Conservation (phyloP, 1,140 invertebrate species). For the Gryllus bimaculatus region DNA sequence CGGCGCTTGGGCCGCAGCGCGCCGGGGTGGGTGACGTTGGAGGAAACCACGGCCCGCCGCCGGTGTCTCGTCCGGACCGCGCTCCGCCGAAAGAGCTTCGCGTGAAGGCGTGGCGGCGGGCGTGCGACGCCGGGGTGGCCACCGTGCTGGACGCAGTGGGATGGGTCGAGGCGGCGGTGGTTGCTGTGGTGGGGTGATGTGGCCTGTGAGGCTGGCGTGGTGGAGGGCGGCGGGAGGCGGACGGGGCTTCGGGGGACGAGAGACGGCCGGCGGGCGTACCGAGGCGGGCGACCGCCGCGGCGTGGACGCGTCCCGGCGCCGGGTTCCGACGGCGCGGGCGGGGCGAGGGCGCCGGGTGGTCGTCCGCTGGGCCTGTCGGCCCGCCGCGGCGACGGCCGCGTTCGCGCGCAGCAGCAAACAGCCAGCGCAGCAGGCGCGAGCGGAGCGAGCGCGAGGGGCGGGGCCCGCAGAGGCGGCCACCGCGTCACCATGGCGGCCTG, state of each 20-base stretch:
- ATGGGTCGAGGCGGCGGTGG: no score
- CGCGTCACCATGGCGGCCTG: no score
- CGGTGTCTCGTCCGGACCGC: background rate
- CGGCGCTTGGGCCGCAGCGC: no score
- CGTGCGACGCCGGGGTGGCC: background rate
- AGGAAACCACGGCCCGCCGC: no score
- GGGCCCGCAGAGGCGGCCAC: no score
- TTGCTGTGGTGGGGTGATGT: background rate
- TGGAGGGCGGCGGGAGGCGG: background rate
- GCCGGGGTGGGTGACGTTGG: no score
- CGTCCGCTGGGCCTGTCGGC: background rate
- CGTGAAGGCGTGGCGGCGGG: background rate
- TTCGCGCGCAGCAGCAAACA: background rate
- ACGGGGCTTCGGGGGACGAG: no score
- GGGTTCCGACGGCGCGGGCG: background rate
- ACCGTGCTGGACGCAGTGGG: no score
- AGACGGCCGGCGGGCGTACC: background rate
- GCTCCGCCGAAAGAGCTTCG: background rate
- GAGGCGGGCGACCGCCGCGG: background rate
- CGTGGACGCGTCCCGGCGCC: background rate
- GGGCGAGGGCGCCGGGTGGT: background rate
- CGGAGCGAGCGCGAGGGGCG: no score
- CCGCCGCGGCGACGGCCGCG: no score
- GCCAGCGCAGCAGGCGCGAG: background rate
- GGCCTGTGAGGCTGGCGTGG: background rate